Conservation (phyloP, 2,797 vertebrate genomes). For the Eulemur rubriventer region DNA sequence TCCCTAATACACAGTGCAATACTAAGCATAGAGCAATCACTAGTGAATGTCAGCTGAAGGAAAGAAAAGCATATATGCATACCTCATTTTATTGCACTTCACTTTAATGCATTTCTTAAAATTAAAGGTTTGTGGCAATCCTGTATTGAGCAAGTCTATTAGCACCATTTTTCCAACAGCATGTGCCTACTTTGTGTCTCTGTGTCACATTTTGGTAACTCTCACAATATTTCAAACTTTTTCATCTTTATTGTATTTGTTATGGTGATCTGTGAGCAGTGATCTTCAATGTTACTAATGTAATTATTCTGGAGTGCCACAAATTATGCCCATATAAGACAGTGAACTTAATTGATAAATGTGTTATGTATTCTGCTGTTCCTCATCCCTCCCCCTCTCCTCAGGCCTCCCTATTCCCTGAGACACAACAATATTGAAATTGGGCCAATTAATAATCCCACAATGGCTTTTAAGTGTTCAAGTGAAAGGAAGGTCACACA, state of each 20-base stretch:
- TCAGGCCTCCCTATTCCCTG: too few relatives aligned
- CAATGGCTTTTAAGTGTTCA: not conserved
- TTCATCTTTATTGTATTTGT: not conserved
- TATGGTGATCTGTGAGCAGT: not conserved
- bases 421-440: too few relatives aligned
- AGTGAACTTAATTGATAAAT: not conserved
- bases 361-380: not conserved
- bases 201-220: not conserved
- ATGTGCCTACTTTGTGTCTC: not conserved
- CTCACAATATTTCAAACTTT: not conserved
- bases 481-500: not conserved
- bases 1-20: not conserved
- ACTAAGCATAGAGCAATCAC: not conserved
- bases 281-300: not conserved
- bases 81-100: not conserved
- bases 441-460: not conserved
- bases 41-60: not conserved
- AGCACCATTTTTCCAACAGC: not conserved
- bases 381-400: too few relatives aligned
- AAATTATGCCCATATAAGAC: not conserved
- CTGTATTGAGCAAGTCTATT: not conserved
- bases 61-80: not conserved
- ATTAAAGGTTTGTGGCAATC: not conserved
- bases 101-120: too few relatives aligned
- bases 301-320: not conserved